Evolutionary conservation across 2,888 invertebrate species (phyloP), one percentile per base, ranked within the genome.

Genomic region (Tipula confusa): DNA sequence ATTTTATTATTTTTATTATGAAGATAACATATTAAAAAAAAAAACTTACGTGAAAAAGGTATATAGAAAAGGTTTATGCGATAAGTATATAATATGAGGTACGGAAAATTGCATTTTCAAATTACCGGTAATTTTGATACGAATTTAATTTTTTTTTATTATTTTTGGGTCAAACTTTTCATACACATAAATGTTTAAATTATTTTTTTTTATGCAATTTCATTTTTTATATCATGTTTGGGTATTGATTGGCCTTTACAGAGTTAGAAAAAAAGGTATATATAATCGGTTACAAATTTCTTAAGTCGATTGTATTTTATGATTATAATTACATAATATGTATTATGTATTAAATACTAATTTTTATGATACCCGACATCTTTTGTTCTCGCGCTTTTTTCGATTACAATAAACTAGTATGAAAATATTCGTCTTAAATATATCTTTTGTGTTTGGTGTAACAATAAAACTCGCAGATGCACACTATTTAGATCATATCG

Each of bases 391-490:
- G 43, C 43, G 15, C 6, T 38, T 4, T 38, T 38, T 15, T 43
- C 43, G 15, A 15, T 38, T 38, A 13, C 13, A 13, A 38, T 38
- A 38, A n/a, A n/a, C n/a, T n/a, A n/a, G n/a, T 43, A n/a, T 43
- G 43, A 43, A 43, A 4, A 43, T 43, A 15, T n/a, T 43, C 43
- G 11, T 36, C 36, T 9, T 36, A 9, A 36, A 36, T 36, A 9
- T 11, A 15, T n/a, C 43, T 43, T 43, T 43, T 43, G 43, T 43
- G 6, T 43, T 43, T 15, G n/a, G 43, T 15, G 43, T 15, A 43
- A 43, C 43, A 43, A 64, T 64, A 64, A 64, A 64, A 64, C n/a
- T n/a, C 64, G 64, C 64, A 64, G 64, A 64, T 64, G 64, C 64
- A 9, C 24, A 18, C 18, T 18, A 48, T 48, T 48, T 18, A 18